Conservation (phyloP, 2,888 invertebrate species). For the Melanchra persicariae region DNA sequence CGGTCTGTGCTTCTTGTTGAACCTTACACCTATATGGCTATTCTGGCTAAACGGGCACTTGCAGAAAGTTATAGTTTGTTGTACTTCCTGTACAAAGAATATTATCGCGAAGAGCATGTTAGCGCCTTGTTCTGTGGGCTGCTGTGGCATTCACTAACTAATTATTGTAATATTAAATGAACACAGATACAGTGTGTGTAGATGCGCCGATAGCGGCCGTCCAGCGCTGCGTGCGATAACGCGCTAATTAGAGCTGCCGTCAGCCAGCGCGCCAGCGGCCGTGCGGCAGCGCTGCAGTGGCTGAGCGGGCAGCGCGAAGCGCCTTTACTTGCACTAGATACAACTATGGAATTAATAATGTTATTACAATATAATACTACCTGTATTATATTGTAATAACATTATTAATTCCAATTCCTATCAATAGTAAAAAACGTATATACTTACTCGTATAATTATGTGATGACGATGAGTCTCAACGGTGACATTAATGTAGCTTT, state of each 20-base stretch:
- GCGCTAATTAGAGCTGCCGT: neutral
- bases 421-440: no score
- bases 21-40: neutral
- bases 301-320: neutral
- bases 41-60: neutral
- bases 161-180: slow-evolving; percentile 17
- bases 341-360: neutral
- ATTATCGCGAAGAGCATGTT: neutral
- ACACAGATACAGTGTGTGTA: slow-evolving; percentile 3
- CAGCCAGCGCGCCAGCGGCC: slow-evolving; percentile 4
- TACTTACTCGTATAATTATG: no score
- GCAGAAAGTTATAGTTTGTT: neutral
- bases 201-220: slow-evolving; percentile 12
- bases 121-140: neutral
- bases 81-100: neutral
- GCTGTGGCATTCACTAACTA: neutral
- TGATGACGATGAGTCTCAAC: neutral
- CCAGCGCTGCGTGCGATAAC: slow-evolving; percentile 6
- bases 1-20: neutral
- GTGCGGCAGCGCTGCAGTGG: neutral
- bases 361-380: no score
- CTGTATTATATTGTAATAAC: no score
- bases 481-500: neutral
- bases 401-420: no score
- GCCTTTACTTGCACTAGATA: neutral